These are phyloP conservation scores for Lepidocyrtoides sp. DNA, from an alignment of 2,888 invertebrate genomes.

Conservation along the genomic window DNA sequence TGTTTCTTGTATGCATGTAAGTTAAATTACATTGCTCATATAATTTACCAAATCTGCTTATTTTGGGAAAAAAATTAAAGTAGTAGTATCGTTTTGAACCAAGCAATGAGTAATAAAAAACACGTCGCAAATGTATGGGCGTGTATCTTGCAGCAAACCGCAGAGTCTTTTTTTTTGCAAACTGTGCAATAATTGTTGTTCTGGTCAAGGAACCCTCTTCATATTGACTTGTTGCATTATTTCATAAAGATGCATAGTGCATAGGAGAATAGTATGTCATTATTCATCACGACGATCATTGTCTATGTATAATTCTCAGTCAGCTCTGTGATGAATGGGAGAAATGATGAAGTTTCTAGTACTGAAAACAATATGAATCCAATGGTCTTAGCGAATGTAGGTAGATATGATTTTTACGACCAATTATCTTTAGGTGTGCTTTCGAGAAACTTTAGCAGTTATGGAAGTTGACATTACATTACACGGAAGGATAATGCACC, in stretches of 20 bases:
- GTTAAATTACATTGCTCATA: too few species aligned
- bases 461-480: not conserved
- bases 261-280: not conserved
- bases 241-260: not conserved
- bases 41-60: too few species aligned
- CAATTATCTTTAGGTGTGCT: not conserved
- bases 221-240: not conserved
- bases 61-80: too few species aligned
- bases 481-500: not conserved
- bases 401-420: not conserved
- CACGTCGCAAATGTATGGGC: too few species aligned
- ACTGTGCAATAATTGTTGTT: slow-evolving; percentile 25
- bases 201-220: slow-evolving; percentile 61
- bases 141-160: not conserved
- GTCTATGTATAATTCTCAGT: not conserved
- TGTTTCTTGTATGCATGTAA: too few species aligned
- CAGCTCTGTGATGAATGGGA: too few species aligned
- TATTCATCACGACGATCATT: not conserved
- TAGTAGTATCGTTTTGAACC: too few species aligned
- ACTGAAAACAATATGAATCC: too few species aligned
- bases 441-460: not conserved
- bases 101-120: too few species aligned
- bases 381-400: too few species aligned
- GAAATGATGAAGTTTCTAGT: too few species aligned
- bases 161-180: too few species aligned